Evolutionary conservation across 2,888 invertebrate species (phyloP), one percentile per base, ranked within the genome.

Genomic region (Onchidella celtica): DNA sequence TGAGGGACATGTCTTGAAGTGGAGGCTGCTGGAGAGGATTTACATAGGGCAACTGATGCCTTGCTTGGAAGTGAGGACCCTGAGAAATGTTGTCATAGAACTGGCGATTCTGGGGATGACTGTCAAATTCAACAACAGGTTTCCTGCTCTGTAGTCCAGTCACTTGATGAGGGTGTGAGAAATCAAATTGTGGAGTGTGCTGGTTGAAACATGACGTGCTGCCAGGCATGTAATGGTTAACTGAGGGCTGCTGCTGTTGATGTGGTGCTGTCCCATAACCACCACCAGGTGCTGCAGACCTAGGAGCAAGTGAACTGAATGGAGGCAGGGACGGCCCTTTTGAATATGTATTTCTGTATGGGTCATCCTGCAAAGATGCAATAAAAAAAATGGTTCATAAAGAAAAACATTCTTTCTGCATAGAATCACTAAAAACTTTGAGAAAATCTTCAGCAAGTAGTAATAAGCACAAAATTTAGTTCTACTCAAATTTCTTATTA

Each of bases 261-360:
- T 38, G 11, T 61, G 14, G 0, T 40, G 59, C 40, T 36, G 63
- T 24, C 9, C 59, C 36, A 36, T 72, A 72, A 21, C 72, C 59
- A 57, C 34, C 57, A 3, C 34, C 57, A n/a, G 34, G 32, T 29
- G n/a, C 11, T 11, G 66, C n/a, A 40, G 55, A 40, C 21, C 65
- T 24, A 27, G 68, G 77, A 34, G 68, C 57, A 17, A 79, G 70
- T 9, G 79, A 79, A 34, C 79, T 79, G 73, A 79, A 73, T 17
- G 79, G 79, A 73, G 79, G 79, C 61, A 79, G 55, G 14, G 55
- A 40, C 36, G 72, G 63, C 40, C 59, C 40, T 61, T 34, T 2
- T 29, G 68, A 3, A 36, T 57, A 55, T 1, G n/a, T 38, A 9
- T 70, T 61, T n/a, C 47, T 76, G 36, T 68, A 77, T 17, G 59